phyloP scores from a whole-genome alignment of 1,140 invertebrate species.

The Diabrotica undecimpunctata region DNA sequence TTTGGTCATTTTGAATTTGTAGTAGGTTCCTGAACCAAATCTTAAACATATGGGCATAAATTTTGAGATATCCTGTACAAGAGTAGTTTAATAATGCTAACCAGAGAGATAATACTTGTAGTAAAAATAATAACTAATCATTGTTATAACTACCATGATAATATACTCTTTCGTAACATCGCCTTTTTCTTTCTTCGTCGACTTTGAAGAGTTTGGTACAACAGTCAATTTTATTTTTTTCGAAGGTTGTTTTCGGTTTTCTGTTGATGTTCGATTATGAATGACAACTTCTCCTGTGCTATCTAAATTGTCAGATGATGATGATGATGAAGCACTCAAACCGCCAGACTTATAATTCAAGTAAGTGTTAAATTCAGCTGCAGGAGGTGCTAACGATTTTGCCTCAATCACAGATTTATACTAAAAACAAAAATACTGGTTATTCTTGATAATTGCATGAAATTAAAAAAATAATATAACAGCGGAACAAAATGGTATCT shows the following conservation, averaged over 20 bases:
- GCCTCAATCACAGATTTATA: conserved; percentile 12
- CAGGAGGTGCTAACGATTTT: conserved; percentile 9
- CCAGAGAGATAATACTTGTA: conserved; percentile 44
- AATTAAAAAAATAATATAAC: conserved; percentile 7
- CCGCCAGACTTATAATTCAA: conserved; percentile 1
- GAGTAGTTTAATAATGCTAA: not conserved
- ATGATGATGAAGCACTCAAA: conserved; percentile 5
- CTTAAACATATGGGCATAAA: not conserved
- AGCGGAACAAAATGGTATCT: not conserved
- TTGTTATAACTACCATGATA: conserved; percentile 32
- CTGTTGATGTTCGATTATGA: conserved; percentile 46
- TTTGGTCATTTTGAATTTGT: too few species aligned
- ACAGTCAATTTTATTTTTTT: conserved; percentile 53
- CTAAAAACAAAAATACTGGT: conserved; percentile 11
- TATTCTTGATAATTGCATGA: not conserved
- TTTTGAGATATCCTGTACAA: not conserved
- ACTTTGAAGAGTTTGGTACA: conserved; percentile 46
- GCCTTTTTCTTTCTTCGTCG: conserved; percentile 1
- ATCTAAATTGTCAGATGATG: not conserved
- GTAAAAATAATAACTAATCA: conserved; percentile 47
- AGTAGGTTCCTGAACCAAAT: not conserved
- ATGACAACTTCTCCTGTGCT: conserved; percentile 22
- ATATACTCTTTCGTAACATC: conserved; percentile 33
- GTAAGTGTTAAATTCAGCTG: not conserved
- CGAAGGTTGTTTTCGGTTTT: conserved; percentile 30